Evolutionary conservation across 2,113 vertebrate genomes (phyloP), one percentile per base, ranked within the genome.

Genomic region (Seriola aureovittata): DNA sequence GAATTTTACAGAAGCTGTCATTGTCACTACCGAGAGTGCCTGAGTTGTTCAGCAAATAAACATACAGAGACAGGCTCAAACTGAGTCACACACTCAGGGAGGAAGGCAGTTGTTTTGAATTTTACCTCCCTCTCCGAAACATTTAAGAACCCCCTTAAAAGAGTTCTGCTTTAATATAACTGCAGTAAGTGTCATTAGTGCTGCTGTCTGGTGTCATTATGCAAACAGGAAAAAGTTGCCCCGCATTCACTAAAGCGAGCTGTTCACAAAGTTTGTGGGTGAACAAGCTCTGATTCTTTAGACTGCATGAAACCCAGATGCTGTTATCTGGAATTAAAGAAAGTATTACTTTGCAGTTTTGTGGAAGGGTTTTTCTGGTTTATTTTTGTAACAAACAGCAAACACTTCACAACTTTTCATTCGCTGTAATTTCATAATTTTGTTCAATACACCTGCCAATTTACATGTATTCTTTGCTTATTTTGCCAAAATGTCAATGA

Each of bases 161-260:
- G 76, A 84, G 85, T 64, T 80, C 60, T 69, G 70, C 85, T 63
- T 75, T 58, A 85, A 66, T 87, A 82, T 71, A 76, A 71, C 40
- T 50, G 77, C 78, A 60, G 80, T 66, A 76, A 78, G 62, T 73
- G 74, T 65, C 25, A 87, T 90, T 85, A 85, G 82, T 54, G 82
- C 87, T 79, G 87, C 80, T 81, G 87, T 84, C 84, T 80, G 78
- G 29, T 88, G 85, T 85, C 87, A 84, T 85, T 89, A 84, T 46
- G 67, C 70, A 72, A 73, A 73, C n/a, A 71, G 48, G 38, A 64
- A 44, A 57, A 72, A 83, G 38, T 14, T 55, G 81, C 36, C 23
- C 38, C 52, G 32, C 48, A 6, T 52, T 71, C 77, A 54, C 44
- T 54, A 36, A 55, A 65, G 42, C 6, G 10, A 66, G 71, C 67